Base-by-base conservation (phyloP, 2,888 invertebrate genomes). In the Orchesellides sinensis region DNA sequence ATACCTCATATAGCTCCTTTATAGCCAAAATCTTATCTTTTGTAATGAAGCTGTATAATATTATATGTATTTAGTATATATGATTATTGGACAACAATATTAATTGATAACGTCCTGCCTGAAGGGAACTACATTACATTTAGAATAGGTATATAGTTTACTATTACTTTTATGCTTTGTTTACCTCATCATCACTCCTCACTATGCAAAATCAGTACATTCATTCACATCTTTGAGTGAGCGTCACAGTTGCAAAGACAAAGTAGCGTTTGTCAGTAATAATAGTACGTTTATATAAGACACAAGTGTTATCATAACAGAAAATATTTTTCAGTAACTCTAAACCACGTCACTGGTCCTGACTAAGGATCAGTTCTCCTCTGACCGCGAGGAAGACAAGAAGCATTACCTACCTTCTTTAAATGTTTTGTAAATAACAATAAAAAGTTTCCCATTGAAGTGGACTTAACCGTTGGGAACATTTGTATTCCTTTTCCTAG, bases 361-460 rank as follows among this genome's bases (percentile, higher is more conserved):
- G 23, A 75, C 19, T 52, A 17, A 49, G 19, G 63, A 74, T 75
- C 66, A 75, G 75, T 75, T 75, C 75, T 75, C 66, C 66, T 65
- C 75, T 54, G 56, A 75, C 75, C 66, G 75, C 75, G 75, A 75
- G 75, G 75, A 75, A 75, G 75, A 66, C 40, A 65, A 56, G n/a
- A n/a, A n/a, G n/a, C 52, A 47, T 27, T 40, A 54, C 40, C 35
- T n/a, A n/a, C n/a, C n/a, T n/a, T n/a, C n/a, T n/a, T n/a, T n/a
- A 10, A 40, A 10, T 2, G 19, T 52, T 52, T 32, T 10, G n/a
- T 40, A 2, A 40, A 2, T 40, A 40, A 40, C 40, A 17, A 45
- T 59, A 12, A 1, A n/a, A 23, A 27, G 21, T 56, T 35, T 52
- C 40, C 6, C 49, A 49, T 49, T 17, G 49, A 35, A 35, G 35